Conservation (phyloP, 1,140 invertebrate species). For the Phymastichus coffea region DNA sequence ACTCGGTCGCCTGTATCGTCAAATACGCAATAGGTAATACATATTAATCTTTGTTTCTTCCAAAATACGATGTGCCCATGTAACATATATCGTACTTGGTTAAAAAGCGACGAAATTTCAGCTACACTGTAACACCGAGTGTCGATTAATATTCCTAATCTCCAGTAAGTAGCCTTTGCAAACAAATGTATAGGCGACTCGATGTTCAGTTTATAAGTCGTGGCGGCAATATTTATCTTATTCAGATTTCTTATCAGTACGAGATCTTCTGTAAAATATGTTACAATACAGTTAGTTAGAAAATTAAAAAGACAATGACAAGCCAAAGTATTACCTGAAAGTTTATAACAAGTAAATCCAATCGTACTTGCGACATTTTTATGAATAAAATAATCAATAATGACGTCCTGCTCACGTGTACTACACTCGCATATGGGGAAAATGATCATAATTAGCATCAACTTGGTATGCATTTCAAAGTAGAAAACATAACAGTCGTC, state of each 20-base stretch:
- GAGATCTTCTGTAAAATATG: not conserved
- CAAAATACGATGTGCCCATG: no score
- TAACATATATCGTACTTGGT: not conserved
- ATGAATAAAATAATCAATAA: slow-evolving; percentile 28
- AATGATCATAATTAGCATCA: no score
- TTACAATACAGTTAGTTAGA: no score
- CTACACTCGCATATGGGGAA: no score
- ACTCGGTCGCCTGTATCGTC: slow-evolving; percentile 11
- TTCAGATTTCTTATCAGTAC: no score
- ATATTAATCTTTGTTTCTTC: no score
- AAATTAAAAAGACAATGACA: not conserved
- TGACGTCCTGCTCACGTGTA: no score
- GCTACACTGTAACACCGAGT: not conserved
- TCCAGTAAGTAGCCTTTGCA: not conserved
- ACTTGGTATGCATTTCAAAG: no score
- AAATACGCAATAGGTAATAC: not conserved
- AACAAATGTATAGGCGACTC: not conserved
- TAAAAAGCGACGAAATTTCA: no score
- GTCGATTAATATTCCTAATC: slow-evolving; percentile 7
- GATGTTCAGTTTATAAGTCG: not conserved
- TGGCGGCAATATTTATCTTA: not conserved
- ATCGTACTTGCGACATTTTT: slow-evolving; percentile 30
- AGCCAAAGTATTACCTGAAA: not conserved
- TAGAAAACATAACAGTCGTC: no score
- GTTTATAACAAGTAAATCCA: slow-evolving; percentile 2